A percentile compares a stretch with the other conserved stretches of the same genome.
These are phyloP conservation scores for Cephalopachus bancanus DNA, from an alignment of 2,797 vertebrate species.

Conservation along the genomic window DNA sequence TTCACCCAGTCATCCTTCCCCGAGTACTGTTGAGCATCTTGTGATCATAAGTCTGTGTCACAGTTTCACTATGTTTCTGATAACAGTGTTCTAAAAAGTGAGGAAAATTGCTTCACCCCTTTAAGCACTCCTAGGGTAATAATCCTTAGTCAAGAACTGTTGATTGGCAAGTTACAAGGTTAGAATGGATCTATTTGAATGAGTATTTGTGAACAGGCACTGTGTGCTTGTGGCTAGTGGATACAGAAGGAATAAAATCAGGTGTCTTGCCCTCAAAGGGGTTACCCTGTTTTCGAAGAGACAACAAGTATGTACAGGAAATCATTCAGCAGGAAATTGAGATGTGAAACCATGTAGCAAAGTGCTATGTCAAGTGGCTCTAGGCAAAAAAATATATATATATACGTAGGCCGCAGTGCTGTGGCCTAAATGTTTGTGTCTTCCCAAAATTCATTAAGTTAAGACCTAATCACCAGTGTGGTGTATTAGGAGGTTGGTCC, in stretches of 20 bases:
- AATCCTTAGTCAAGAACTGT: background rate
- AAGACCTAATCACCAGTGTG: background rate
- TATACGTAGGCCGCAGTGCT: background rate
- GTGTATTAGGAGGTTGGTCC: too few relatives aligned
- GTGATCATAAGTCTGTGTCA: background rate
- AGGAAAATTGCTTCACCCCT: conserved; percentile 43
- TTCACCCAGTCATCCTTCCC: background rate
- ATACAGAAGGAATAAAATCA: background rate
- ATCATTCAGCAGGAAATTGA: conserved; percentile 12
- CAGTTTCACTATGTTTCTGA: conserved; percentile 63
- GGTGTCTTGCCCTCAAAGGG: background rate
- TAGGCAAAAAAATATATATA: background rate
- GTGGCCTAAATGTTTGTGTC: background rate
- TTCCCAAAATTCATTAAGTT: background rate
- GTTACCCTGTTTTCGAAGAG: background rate
- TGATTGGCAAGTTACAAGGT: background rate
- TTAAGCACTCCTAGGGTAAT: background rate
- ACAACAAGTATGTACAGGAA: background rate
- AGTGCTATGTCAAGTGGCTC: background rate
- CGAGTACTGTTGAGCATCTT: background rate
- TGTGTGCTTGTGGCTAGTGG: background rate
- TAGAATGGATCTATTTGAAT: background rate
- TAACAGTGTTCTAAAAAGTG: conserved; percentile 39
- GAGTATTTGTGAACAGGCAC: background rate
- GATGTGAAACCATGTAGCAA: background rate